These are phyloP conservation scores for Nephrotoma guestfalica DNA, from an alignment of 2,888 invertebrate species.

Conservation along the genomic window DNA sequence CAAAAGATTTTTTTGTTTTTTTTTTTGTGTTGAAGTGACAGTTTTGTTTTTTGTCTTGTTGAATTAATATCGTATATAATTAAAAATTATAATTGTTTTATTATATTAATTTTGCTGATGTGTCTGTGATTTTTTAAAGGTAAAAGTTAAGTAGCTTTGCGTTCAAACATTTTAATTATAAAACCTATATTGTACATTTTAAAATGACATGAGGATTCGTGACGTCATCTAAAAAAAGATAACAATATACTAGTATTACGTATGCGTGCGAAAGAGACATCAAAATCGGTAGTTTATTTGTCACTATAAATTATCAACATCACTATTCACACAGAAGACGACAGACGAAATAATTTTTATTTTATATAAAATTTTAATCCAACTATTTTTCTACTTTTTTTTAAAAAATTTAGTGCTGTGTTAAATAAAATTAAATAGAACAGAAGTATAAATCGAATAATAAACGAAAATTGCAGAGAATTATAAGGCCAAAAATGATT, in stretches of 20 bases:
- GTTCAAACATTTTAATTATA: neutral
- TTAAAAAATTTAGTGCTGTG: conserved; percentile 18
- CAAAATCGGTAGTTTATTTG: neutral
- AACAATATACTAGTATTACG: neutral
- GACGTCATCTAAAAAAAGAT: neutral
- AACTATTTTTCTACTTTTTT: conserved; percentile 4
- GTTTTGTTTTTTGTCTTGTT: neutral
- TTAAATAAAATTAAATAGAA: conserved; percentile 14
- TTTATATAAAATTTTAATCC: neutral
- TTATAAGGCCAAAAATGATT: conserved; percentile 25
- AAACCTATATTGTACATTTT: neutral
- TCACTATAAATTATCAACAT: neutral
- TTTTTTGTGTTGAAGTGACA: neutral
- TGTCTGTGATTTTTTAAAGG: conserved; percentile 7
- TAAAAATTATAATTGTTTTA: neutral
- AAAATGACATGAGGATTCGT: neutral
- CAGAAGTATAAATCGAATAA: conserved; percentile 12
- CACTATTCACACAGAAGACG: neutral
- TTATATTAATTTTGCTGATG: conserved; percentile 1
- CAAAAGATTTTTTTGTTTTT: neutral
- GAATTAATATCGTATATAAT: neutral
- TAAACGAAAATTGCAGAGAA: conserved; percentile 4
- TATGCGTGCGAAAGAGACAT: neutral
- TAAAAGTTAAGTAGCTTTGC: neutral
- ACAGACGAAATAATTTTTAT: neutral